Evolutionary conservation across 2,888 invertebrate species (phyloP).

Genomic region (Teleiodes luculella): DNA sequence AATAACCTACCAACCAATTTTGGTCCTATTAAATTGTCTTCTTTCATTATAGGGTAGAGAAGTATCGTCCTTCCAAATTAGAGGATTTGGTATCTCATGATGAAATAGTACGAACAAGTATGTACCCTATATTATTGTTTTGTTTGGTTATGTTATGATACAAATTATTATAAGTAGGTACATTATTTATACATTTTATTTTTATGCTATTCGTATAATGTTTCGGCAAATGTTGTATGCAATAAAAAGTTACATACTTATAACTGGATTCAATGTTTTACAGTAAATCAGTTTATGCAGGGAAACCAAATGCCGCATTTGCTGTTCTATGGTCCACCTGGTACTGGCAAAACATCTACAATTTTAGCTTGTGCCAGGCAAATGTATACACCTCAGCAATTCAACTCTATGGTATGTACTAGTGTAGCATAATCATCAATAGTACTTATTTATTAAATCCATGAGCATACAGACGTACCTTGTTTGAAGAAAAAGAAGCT

Average conservation of each 20-base stretch:
- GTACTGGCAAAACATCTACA: conserved; percentile 98
- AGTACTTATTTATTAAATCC: neutral
- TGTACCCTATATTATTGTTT: conserved; percentile 50
- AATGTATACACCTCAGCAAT: conserved; percentile 92
- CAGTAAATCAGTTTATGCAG: conserved; percentile 91
- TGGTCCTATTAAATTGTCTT: neutral
- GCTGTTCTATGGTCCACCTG: conserved; percentile 98
- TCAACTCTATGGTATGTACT: conserved; percentile 93
- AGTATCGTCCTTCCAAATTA: conserved; percentile 94
- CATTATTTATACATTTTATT: no score
- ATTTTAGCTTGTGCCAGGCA: conserved; percentile 96
- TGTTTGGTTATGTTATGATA: neutral
- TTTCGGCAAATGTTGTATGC: no score
- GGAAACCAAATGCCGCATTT: conserved; percentile 97
- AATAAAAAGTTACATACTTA: neutral
- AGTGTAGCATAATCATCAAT: no score
- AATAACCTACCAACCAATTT: no score
- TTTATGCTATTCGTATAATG: no score
- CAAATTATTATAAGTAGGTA: no score
- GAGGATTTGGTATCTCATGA: conserved; percentile 97
- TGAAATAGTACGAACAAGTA: conserved; percentile 97
- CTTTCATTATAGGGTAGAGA: conserved; percentile 90
- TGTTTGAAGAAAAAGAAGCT: no score
- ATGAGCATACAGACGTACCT: no score
- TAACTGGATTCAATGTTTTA: conserved; percentile 31